Base-by-base conservation (phyloP, 1,140 invertebrate genomes). In the Brachionus manjavacas region DNA sequence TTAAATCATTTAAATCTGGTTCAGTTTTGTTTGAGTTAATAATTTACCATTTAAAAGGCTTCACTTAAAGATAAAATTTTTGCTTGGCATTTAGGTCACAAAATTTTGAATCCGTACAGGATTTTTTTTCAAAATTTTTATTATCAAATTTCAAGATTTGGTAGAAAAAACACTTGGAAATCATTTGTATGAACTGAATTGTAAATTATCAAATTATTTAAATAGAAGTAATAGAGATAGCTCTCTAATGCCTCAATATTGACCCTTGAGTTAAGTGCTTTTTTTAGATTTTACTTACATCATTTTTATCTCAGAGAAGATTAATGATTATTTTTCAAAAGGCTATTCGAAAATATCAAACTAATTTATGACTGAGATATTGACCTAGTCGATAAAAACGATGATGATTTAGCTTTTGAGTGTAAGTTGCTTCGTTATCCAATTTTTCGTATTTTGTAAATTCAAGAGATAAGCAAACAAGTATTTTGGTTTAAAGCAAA, bases 301-400 rank as follows among this genome's bases (percentile, higher is more conserved):
- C 68, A 72, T 72, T 41, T 39, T 72, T 20, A 41, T 20, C 39
- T 31, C 31, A 60, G 52, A 41, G 68, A 72, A 72, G 68, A 72
- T 72, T 72, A 41, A 72, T 72, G 31, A 20, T 41, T 72, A 72
- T 72, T 72, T 68, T 68, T 68, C 31, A 39, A 60, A 60, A 20
- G 52, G 52, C 52, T 68, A 68, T 68, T 68, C 66, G 4, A 72
- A 72, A 72, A 72, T 72, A 72, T 72, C 68, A 72, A 72, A 72
- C 68, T 72, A 72, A 72, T 72, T 72, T 72, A 72, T 72, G 68
- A 31, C 31, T 68, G 31, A 6, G 31, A 68, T 28, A 68, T 68
- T 68, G 64, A 72, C 35, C 68, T 68, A 72, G 35, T n/a, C 52
- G 52, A 60, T 60, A 60, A 60, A 60, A 60, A 16, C n/a, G 35